Conservation (phyloP, 2,888 invertebrate genomes). For the Ypsolopha sequella region DNA sequence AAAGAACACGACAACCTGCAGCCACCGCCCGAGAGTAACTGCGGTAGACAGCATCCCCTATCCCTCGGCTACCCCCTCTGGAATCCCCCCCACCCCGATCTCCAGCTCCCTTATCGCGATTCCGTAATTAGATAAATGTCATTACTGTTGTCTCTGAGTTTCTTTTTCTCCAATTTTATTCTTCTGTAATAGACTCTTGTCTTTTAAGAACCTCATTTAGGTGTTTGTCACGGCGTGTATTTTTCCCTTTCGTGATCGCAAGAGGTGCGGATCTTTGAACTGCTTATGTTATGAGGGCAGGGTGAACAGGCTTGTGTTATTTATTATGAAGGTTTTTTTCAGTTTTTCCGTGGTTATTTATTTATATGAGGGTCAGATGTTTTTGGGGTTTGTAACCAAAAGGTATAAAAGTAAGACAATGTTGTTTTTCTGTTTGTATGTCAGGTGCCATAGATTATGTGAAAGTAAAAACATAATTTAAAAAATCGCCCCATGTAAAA, state of each 20-base stretch:
- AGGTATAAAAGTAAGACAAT: no score
- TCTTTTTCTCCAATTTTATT: slow-evolving; percentile 35
- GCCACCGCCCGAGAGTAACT: slow-evolving; percentile 16
- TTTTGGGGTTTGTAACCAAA: no score
- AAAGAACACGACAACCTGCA: background rate
- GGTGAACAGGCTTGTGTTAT: no score
- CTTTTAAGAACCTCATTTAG: slow-evolving; percentile 9
- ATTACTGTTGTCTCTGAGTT: slow-evolving; percentile 52
- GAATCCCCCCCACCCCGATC: slow-evolving; percentile 18
- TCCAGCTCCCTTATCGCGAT: slow-evolving; percentile 51
- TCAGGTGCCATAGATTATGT: no score
- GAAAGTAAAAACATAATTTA: no score
- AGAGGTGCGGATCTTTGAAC: background rate
- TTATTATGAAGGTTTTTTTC: no score
- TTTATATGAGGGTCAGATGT: no score
- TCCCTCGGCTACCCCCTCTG: slow-evolving; percentile 21
- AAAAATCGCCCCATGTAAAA: no score
- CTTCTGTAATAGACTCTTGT: slow-evolving; percentile 31
- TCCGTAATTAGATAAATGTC: slow-evolving; percentile 68
- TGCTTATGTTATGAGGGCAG: background rate
- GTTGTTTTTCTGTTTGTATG: no score
- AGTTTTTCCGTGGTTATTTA: no score
- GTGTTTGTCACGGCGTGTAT: background rate
- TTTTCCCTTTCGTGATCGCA: background rate
- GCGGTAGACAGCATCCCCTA: slow-evolving; percentile 35